Evolutionary conservation across 2,113 vertebrate species (phyloP).

Genomic region (Eurypyga helias): DNA sequence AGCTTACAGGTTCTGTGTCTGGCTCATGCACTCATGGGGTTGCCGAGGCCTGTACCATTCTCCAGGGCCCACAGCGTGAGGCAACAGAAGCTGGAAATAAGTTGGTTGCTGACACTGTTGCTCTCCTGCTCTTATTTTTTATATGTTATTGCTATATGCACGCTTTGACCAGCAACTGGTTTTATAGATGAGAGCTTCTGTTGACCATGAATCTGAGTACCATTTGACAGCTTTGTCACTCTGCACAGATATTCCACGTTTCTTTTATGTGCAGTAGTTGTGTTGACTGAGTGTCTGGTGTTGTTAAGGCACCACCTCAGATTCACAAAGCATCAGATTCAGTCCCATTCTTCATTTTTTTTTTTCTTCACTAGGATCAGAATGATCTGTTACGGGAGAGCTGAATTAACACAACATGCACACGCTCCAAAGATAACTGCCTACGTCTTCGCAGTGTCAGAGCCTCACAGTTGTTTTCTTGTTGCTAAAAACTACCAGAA

Average conservation of each 20-base stretch:
- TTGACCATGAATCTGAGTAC: neutral
- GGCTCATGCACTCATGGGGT: neutral
- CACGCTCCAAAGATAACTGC: neutral
- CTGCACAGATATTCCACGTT: fast-evolving
- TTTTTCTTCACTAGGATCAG: neutral
- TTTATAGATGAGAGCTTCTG: neutral
- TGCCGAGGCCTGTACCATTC: neutral
- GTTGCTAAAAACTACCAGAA: neutral
- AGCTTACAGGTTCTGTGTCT: neutral
- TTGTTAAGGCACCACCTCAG: neutral
- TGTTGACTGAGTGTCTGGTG: neutral
- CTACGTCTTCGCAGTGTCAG: neutral
- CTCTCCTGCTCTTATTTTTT: neutral
- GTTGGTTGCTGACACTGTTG: neutral
- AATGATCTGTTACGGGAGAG: neutral
- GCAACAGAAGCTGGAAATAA: neutral
- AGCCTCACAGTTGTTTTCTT: neutral
- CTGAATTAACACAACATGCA: neutral
- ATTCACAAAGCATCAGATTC: neutral
- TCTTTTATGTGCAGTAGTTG: neutral
- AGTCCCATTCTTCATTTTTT: neutral
- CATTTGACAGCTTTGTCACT: neutral
- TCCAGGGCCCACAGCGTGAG: neutral
- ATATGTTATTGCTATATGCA: neutral
- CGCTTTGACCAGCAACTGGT: neutral